These are phyloP conservation scores for Polypterus senegalus DNA, from an alignment of 2,113 vertebrate species.

Conservation along the genomic window DNA sequence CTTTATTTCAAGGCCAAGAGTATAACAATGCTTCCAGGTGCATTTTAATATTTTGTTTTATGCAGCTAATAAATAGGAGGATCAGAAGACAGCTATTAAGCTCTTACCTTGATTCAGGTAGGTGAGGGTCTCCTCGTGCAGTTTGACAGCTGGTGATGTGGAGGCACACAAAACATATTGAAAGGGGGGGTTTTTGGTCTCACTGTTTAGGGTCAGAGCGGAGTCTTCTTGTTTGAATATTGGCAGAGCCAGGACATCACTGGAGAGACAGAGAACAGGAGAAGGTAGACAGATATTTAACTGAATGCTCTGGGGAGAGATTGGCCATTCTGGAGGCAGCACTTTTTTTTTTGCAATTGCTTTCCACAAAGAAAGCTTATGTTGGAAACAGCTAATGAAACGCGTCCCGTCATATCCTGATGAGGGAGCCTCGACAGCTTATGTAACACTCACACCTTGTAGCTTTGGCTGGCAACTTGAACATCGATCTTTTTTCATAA, in stretches of 20 bases:
- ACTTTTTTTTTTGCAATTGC: too few relatives aligned
- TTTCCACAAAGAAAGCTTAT: too few relatives aligned
- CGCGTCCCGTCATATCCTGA: too few relatives aligned
- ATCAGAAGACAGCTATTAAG: too few relatives aligned
- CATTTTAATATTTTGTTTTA: background rate
- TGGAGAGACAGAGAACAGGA: constrained; percentile 32
- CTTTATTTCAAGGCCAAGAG: constrained; percentile 1
- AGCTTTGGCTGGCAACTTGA: too few relatives aligned
- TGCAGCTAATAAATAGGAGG: too few relatives aligned
- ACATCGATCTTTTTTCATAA: too few relatives aligned
- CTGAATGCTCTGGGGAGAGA: background rate
- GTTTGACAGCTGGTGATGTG: constrained; percentile 62
- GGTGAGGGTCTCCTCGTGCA: constrained; percentile 65
- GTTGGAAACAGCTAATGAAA: too few relatives aligned
- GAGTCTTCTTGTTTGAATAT: constrained; percentile 74
- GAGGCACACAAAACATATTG: constrained; percentile 67
- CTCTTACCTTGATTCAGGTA: constrained; percentile 67
- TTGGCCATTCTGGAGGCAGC: background rate
- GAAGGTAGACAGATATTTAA: background rate
- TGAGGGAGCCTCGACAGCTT: too few relatives aligned
- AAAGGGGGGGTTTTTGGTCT: constrained; percentile 62
- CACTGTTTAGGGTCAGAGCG: constrained; percentile 56
- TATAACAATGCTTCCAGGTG: background rate
- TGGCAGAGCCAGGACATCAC: constrained; percentile 66
- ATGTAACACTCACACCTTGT: too few relatives aligned